Base-by-base conservation (phyloP, 2,888 invertebrate genomes). In the Oscheius myriophilus region DNA sequence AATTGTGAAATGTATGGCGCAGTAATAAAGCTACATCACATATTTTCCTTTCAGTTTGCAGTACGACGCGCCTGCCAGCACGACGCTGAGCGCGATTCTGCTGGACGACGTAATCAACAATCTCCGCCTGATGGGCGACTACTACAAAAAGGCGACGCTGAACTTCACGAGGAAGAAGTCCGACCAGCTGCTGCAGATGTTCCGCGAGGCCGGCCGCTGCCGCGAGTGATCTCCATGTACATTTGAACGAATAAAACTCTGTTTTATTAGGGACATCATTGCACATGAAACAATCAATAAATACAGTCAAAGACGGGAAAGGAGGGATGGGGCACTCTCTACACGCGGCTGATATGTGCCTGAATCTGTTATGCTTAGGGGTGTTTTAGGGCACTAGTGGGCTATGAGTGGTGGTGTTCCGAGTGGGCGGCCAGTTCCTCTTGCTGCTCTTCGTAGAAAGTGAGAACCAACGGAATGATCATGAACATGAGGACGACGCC, bases 31-130 rank as follows among this genome's bases (percentile, higher is more conserved):
- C n/a, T n/a, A n/a, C n/a, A n/a, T n/a, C n/a, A n/a, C n/a, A n/a
- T n/a, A n/a, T n/a, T n/a, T n/a, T n/a, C n/a, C n/a, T 69, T 73
- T 57, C 51, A 77, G 73, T 23, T 21, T 76, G 46, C 76, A 71
- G 52, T 82, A 79, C 55, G 79, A 80, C 59, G 80, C 82, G 1
- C 80, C 82, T 0, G 82, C 78, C 0, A 71, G 75, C 39, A 64
- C 71, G 7, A 72, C 73, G n/a, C 65, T 76, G 51, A 69, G 73
- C 23, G 75, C 78, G 1, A 72, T 79, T 87, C 88, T 96, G 67
- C 89, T 97, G 14, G 91, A 92, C 54, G 92, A 92, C 9, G 93
- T 96, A 64, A 96, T 98, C 62, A 91, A 91, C 87, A 97, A 98
- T 87, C 91, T 98, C 77, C 91, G 93, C 89, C 88, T 94, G 82